Percentiles rank a stretch among this genome's conserved stretches.
Evolutionary conservation across 2,797 vertebrate genomes (phyloP).

Genomic region (Girardinus metallicus): DNA sequence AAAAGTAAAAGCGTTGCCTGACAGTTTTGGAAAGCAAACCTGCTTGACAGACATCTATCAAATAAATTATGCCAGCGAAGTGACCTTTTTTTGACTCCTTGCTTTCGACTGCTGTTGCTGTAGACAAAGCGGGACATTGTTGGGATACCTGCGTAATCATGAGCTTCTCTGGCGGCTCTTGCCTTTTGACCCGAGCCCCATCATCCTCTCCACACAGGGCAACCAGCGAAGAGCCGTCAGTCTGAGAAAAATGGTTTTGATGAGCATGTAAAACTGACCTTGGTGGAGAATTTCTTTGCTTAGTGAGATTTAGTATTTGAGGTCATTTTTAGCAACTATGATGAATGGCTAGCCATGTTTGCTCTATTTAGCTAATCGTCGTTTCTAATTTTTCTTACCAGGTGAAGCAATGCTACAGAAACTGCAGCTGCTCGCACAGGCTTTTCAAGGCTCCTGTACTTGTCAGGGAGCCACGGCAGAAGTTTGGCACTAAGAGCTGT

Average conservation of each 20-base stretch:
- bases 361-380: conserved; percentile 49
- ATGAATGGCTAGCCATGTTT: conserved; percentile 45
- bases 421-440: conserved; percentile 31
- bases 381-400: conserved; percentile 50
- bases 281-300: conserved; percentile 38
- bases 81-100: conserved; percentile 58
- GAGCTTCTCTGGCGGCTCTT: conserved; percentile 56
- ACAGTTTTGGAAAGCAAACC: conserved; percentile 26
- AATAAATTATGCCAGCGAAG: conserved; percentile 31
- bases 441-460: conserved; percentile 58
- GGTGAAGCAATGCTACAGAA: conserved; percentile 52
- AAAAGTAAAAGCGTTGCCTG: conserved; percentile 1
- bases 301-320: conserved; percentile 38
- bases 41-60: conserved; percentile 53
- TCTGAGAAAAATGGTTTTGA: conserved; percentile 30
- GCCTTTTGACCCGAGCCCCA: conserved; percentile 62
- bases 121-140: conserved; percentile 68
- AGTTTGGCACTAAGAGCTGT: conserved; percentile 62
- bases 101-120: conserved; percentile 8
- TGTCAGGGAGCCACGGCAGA: conserved; percentile 60
- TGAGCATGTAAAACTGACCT: conserved; percentile 42
- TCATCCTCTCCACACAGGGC: conserved; percentile 49
- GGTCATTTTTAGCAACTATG: conserved; percentile 43
- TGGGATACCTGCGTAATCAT: conserved; percentile 65
- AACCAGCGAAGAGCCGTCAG: conserved; percentile 44